Evolutionary conservation across 2,113 vertebrate genomes (phyloP).

Genomic region (Prunella himalayana): DNA sequence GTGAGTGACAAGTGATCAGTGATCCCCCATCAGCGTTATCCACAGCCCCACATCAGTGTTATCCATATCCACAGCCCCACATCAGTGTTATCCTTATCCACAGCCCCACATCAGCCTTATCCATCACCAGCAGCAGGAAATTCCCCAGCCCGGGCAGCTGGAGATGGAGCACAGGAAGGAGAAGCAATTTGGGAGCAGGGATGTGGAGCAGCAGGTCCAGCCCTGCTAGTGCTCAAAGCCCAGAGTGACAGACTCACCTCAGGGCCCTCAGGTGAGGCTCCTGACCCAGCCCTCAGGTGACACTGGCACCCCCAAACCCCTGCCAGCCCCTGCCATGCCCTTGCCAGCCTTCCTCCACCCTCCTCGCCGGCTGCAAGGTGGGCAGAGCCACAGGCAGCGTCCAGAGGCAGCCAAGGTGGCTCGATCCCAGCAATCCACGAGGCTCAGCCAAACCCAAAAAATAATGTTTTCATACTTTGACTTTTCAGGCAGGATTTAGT

Average conservation of each 20-base stretch:
- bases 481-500: slow-evolving; percentile 59
- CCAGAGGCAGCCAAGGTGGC: background rate
- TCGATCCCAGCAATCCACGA: background rate
- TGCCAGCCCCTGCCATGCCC: accelerated
- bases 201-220: accelerated
- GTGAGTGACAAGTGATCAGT: no score
- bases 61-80: no score
- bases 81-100: no score
- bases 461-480: slow-evolving; percentile 41
- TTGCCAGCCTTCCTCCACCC: background rate
- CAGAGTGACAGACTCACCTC: accelerated
- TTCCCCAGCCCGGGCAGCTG: background rate
- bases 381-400: background rate
- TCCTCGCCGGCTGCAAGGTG: background rate
- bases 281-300: background rate
- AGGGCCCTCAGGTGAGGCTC: accelerated
- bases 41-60: background rate
- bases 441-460: slow-evolving; percentile 41
- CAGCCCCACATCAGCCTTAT: background rate
- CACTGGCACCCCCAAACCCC: accelerated
- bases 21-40: background rate
- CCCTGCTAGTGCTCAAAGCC: background rate
- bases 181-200: background rate
- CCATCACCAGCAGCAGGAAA: background rate
- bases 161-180: background rate